Base-by-base conservation (phyloP, 2,888 invertebrate genomes). In the Lasioglossum zephyrum region DNA sequence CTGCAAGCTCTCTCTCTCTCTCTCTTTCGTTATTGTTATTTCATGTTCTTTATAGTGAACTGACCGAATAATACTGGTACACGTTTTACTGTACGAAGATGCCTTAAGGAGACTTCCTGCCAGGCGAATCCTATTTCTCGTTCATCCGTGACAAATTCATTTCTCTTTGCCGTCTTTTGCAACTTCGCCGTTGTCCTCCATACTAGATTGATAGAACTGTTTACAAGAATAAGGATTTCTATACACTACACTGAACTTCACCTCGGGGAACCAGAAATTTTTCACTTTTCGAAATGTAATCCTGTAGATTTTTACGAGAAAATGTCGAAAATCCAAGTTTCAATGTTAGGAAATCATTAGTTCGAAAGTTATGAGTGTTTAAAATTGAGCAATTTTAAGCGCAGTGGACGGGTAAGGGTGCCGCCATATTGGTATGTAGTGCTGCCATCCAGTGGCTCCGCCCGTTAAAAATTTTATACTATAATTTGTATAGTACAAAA, bases 11-110 rank as follows among this genome's bases (percentile, higher is more conserved):
- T 49, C 49, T 49, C 6, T 49, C 16, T 47, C 49, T 49, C 4
- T 6, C 53, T n/a, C 57, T 57, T 18, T 75, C 16, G 63, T 31
- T 73, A 77, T 84, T 82, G 77, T 82, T 82, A 84, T 84, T 82
- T 70, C 60, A 11, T 44, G 77, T 70, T 78, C 70, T 82, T 78
- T 78, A 63, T 53, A 70, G 70, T 44, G 26, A 78, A 75, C 77
- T 26, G 70, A 31, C 47, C 47, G 74, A 60, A 77, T 77, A 77
- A 0, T n/a, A 16, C 44, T 13, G 74, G 31, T 47, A 41, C 69
- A n/a, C 57, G 57, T 57, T 11, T 57, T 26, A 57, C 57, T 11
- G n/a, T n/a, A 11, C n/a, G n/a, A 57, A 57, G 4, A n/a, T 57
- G 57, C 11, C 57, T n/a, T 3, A 4, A n/a, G 22, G 3, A 53